A percentile compares a stretch with the other conserved stretches of the same genome.
Evolutionary conservation across 2,797 vertebrate species (phyloP).

Genomic region (Chaenodraco wilsoni): DNA sequence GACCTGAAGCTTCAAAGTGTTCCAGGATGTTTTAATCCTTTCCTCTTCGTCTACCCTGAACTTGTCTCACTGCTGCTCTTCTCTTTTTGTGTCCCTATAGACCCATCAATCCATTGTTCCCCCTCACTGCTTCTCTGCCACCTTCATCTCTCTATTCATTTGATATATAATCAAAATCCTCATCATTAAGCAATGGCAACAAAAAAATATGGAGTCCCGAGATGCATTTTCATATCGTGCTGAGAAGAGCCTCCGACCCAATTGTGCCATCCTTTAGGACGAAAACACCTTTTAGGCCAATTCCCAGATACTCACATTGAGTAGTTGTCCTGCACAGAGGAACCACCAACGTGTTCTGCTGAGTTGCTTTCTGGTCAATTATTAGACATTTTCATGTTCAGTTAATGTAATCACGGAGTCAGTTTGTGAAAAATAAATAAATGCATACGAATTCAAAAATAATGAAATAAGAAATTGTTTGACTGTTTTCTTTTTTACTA

Average conservation of each 20-base stretch:
- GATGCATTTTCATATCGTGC: not conserved
- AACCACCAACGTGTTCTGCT: too few relatives aligned
- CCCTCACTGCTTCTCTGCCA: constrained; percentile 15
- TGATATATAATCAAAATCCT: constrained; percentile 42
- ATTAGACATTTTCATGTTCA: too few relatives aligned
- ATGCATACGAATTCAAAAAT: too few relatives aligned
- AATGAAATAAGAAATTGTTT: too few relatives aligned
- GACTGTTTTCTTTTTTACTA: too few relatives aligned
- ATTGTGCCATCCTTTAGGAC: constrained; percentile 23
- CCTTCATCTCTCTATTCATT: constrained; percentile 40
- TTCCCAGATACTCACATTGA: not conserved
- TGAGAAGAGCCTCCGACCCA: not conserved
- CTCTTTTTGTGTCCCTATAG: constrained; percentile 25
- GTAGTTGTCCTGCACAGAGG: not conserved
- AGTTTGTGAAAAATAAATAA: too few relatives aligned
- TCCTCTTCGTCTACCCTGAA: constrained; percentile 46
- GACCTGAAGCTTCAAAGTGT: constrained; percentile 62
- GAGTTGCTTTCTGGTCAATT: too few relatives aligned
- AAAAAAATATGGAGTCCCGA: not conserved
- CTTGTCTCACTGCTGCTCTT: constrained; percentile 31
- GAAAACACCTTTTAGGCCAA: constrained; percentile 16
- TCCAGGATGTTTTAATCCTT: constrained; percentile 57
- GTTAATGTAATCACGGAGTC: too few relatives aligned
- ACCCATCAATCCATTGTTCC: constrained; percentile 34
- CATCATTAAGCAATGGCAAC: constrained; percentile 24